Conservation (phyloP, 2,113 vertebrate genomes). For the Phalacrocorax brasilianus region DNA sequence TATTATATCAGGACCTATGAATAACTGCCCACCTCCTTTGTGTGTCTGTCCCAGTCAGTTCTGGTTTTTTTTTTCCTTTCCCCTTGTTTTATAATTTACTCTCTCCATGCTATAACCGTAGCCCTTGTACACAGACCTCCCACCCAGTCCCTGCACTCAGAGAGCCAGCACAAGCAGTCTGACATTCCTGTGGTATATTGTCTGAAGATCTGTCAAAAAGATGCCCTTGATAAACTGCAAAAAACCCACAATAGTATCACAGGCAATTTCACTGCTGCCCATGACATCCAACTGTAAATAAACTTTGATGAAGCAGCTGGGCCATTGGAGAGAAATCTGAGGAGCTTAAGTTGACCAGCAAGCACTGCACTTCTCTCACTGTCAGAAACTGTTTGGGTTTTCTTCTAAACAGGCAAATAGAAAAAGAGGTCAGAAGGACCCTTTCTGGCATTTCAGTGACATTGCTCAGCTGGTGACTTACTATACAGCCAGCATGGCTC, state of each 20-base stretch:
- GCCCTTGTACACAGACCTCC: not conserved
- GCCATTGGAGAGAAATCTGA: not conserved
- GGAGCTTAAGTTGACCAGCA: not conserved
- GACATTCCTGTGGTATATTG: not conserved
- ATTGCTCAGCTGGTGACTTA: rapidly evolving
- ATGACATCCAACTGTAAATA: not conserved
- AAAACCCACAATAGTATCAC: not conserved
- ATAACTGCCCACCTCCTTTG: not conserved
- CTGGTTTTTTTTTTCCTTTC: not conserved
- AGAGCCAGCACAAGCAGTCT: not conserved
- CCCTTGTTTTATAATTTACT: not conserved
- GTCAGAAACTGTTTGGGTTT: not conserved
- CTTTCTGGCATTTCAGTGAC: not conserved
- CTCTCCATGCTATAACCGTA: not conserved
- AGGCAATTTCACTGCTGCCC: not conserved
- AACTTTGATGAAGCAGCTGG: not conserved
- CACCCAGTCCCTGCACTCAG: not conserved
- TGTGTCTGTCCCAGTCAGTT: not conserved
- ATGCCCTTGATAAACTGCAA: not conserved
- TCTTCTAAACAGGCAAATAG: not conserved
- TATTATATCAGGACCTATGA: not conserved
- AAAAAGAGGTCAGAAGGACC: not conserved
- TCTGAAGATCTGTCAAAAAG: not conserved
- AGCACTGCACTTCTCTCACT: not conserved
- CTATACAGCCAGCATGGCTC: not conserved